Evolutionary conservation across 2,888 invertebrate genomes (phyloP).

Genomic region (Polyploca ridens): DNA sequence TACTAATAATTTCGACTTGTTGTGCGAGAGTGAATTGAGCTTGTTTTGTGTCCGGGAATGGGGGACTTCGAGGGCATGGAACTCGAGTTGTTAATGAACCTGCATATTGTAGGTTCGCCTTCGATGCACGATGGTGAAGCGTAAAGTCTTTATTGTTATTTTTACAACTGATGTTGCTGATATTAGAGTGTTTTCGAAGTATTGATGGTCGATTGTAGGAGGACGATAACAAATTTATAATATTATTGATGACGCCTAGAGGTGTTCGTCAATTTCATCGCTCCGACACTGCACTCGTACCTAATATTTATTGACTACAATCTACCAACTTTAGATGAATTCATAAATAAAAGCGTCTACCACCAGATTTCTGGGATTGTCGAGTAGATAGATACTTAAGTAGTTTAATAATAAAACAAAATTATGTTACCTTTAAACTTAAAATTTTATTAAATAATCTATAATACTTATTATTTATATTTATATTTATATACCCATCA

Average conservation of each 20-base stretch:
- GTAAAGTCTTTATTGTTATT: constrained; percentile 49
- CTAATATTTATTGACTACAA: constrained; percentile 18
- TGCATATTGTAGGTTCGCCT: constrained; percentile 78
- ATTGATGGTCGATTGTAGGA: constrained; percentile 24
- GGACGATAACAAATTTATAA: constrained; percentile 20
- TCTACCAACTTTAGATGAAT: constrained; percentile 12
- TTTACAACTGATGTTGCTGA: constrained; percentile 37
- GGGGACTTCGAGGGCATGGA: constrained; percentile 63
- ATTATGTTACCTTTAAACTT: constrained; percentile 2
- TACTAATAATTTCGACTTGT: constrained; percentile 57
- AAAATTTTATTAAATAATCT: neutral
- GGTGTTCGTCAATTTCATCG: constrained; percentile 25
- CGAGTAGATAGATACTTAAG: constrained; percentile 23
- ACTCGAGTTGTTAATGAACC: constrained; percentile 69
- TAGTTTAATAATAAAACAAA: constrained; percentile 19
- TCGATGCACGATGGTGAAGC: constrained; percentile 43
- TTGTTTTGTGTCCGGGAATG: constrained; percentile 56
- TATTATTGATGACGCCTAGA: constrained; percentile 26
- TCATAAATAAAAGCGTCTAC: neutral
- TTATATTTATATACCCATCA: neutral
- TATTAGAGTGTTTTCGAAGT: constrained; percentile 24
- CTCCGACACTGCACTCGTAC: constrained; percentile 20
- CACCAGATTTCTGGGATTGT: neutral
- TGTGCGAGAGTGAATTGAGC: constrained; percentile 69
- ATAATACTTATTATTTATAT: neutral